These are phyloP conservation scores for Craseonycteris thonglongyai DNA, from an alignment of 2,113 vertebrate genomes.

Conservation along the genomic window DNA sequence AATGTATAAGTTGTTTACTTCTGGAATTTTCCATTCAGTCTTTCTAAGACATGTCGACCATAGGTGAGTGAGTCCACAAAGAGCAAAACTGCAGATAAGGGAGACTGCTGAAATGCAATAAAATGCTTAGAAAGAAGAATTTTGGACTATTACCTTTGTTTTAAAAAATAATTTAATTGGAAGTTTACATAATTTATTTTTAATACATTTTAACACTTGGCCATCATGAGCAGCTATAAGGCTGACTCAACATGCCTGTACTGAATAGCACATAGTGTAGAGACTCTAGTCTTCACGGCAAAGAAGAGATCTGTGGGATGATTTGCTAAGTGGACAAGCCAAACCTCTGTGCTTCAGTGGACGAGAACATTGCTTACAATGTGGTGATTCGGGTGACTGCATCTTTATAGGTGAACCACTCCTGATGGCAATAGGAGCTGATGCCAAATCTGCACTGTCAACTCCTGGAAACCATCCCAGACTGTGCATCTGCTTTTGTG, in stretches of 20 bases:
- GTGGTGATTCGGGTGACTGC: neutral
- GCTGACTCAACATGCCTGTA: neutral
- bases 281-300: neutral
- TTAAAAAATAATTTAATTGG: conserved; percentile 4
- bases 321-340: neutral
- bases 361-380: neutral
- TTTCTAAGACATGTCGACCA: neutral
- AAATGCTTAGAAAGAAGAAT: neutral
- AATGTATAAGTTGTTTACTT: neutral
- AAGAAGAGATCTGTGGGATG: neutral
- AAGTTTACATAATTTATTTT: neutral
- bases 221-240: neutral
- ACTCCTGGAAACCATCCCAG: conserved; percentile 38
- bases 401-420: neutral
- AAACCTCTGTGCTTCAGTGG: neutral
- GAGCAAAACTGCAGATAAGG: neutral
- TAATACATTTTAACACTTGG: neutral
- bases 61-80: neutral
- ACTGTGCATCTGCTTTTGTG: neutral
- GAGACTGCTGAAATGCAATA: neutral
- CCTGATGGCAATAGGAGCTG: neutral
- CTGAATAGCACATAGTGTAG: neutral
- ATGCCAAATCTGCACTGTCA: neutral
- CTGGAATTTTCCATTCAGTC: neutral
- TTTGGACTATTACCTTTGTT: neutral